phyloP scores from a whole-genome alignment of 2,797 vertebrate species.

The Nannoperca australis region DNA sequence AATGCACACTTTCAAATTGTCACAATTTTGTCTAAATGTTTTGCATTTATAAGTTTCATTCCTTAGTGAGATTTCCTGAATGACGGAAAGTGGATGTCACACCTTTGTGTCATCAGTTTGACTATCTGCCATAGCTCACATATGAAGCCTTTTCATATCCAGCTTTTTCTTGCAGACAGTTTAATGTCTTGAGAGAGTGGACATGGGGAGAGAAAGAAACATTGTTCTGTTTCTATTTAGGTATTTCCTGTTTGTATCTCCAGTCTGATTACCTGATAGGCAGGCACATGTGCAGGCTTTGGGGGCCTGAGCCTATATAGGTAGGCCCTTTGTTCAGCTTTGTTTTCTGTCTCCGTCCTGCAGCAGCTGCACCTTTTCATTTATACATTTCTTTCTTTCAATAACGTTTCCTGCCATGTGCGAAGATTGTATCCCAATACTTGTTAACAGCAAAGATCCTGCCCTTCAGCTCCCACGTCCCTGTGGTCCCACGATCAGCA shows the following conservation, averaged over 20 bases:
- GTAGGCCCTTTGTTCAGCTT: neutral
- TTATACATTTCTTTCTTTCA: neutral
- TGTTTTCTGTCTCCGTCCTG: constrained; percentile 5
- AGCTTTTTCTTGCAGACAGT: constrained; percentile 7
- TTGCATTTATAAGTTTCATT: neutral
- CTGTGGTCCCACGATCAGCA: constrained; percentile 1
- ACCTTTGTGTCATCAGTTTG: neutral
- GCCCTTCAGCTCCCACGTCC: neutral
- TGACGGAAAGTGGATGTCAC: neutral
- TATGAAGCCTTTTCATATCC: constrained; percentile 4
- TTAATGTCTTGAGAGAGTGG: neutral
- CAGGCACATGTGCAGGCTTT: neutral
- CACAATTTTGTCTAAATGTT: neutral
- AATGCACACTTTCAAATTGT: neutral
- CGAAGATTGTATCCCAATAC: neutral
- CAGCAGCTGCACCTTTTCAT: neutral
- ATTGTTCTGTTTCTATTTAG: neutral
- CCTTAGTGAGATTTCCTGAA: constrained; percentile 2
- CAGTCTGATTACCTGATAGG: neutral
- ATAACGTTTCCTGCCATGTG: neutral
- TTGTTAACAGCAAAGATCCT: neutral
- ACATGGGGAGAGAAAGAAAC: neutral
- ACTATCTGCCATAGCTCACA: neutral
- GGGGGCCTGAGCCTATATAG: neutral
- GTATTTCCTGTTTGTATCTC: neutral